A percentile compares a stretch with the other conserved stretches of the same genome.
Evolutionary conservation across 2,113 vertebrate genomes (phyloP).

Genomic region (Bujurquina vittata): DNA sequence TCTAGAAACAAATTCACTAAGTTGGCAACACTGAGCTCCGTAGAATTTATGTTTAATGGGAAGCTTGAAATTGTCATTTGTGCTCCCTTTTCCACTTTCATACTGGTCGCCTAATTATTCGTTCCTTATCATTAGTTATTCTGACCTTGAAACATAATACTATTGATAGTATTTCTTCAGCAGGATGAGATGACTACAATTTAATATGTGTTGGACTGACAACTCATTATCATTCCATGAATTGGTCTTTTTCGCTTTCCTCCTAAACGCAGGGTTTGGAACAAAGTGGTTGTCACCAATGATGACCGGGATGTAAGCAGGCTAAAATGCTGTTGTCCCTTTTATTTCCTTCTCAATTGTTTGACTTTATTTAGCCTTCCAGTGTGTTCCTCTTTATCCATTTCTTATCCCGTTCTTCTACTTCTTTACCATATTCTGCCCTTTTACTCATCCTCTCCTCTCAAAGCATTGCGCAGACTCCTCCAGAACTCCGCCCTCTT

Average conservation of each 20-base stretch:
- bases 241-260: not conserved
- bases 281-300: not conserved
- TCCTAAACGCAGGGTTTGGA: not conserved
- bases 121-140: too few species aligned
- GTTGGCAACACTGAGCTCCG: too few species aligned
- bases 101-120: too few species aligned
- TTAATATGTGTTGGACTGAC: not conserved
- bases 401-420: not conserved
- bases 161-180: too few species aligned
- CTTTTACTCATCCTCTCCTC: conserved; percentile 34
- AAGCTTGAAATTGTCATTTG: too few species aligned
- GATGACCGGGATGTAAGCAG: not conserved
- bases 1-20: too few species aligned
- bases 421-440: not conserved
- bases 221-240: not conserved
- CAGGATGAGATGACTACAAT: too few species aligned
- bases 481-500: conserved; percentile 83
- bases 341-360: too few species aligned
- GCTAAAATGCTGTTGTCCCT: not conserved
- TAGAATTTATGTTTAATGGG: too few species aligned
- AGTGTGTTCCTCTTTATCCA: not conserved
- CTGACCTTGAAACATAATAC: too few species aligned
- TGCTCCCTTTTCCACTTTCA: too few species aligned
- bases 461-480: conserved; percentile 82
- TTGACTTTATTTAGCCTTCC: not conserved